A percentile compares a stretch with the other conserved stretches of the same genome.
Conservation (phyloP, 2,888 invertebrate genomes). For the Conops quadrifasciatus region DNA sequence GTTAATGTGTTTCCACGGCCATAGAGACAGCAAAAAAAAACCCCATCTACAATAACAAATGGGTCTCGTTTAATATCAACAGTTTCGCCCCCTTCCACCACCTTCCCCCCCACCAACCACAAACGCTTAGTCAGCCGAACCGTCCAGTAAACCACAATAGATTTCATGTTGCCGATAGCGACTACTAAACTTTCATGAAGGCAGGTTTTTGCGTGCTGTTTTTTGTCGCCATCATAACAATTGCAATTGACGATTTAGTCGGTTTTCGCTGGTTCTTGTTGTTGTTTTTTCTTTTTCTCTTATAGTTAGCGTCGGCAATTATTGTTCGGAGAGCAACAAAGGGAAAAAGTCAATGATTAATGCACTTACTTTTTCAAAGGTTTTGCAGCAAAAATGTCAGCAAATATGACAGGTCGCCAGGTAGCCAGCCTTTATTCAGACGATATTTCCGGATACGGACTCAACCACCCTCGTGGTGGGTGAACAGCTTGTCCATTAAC, state of each 20-base stretch:
- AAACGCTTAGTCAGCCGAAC: too few relatives aligned
- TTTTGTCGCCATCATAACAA: too few relatives aligned
- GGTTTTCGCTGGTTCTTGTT: neutral
- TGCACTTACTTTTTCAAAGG: conserved; percentile 7
- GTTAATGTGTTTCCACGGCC: too few relatives aligned
- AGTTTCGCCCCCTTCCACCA: neutral
- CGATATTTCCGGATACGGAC: too few relatives aligned
- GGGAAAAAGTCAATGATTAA: conserved; percentile 30
- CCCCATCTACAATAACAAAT: neutral
- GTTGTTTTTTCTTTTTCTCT: neutral
- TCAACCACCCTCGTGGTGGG: too few relatives aligned
- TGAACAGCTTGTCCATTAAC: too few relatives aligned
- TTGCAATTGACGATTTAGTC: too few relatives aligned
- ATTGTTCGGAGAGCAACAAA: too few relatives aligned
- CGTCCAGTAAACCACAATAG: neutral
- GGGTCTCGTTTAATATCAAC: neutral
- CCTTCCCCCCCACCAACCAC: too few relatives aligned
- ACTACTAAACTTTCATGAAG: neutral
- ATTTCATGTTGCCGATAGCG: conserved; percentile 17
- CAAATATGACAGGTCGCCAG: neutral
- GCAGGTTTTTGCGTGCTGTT: conserved; percentile 1
- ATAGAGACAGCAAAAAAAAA: neutral
- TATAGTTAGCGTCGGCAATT: neutral
- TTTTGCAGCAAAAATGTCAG: neutral
- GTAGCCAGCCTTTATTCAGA: too few relatives aligned